Base-by-base conservation (phyloP, 2,888 invertebrate species). In the Slavum lentiscoides region DNA sequence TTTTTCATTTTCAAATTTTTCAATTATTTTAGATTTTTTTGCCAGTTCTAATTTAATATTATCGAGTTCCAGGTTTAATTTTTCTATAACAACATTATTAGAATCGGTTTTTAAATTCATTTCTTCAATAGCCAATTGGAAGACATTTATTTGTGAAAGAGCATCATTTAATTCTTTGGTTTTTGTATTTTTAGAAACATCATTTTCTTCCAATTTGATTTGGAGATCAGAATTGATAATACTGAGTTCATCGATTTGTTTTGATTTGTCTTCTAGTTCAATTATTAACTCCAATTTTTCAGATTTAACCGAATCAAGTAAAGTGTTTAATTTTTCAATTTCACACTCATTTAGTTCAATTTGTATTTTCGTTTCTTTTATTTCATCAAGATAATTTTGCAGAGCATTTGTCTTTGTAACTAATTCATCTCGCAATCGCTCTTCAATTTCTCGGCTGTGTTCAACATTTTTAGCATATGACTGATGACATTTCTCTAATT, bases 111-210 rank as follows among this genome's bases (percentile, higher is more conserved):
- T 70, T n/a, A 30, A 58, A 61, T 76, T 43, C 5, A 43, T 58
- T 39, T 75, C 75, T 23, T 67, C 55, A n/a, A 67, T 23, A 21
- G 13, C 5, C 21, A 23, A 69, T 77, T 77, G 53, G 17, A 70
- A 23, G 5, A n/a, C 37, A 39, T n/a, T 66, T 11, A 66, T 2
- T 70, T 77, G 59, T 7, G 55, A 37, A 62, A 11, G 43, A n/a
- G 21, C 19, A 80, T 39, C 23, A n/a, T 80, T 69, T 43, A 80
- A 58, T 49, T 72, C 80, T 64, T 80, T 80, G 13, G 64, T 70
- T 55, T 72, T 66, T 23, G 7, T 15, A 72, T 19, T 77, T 70
- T 69, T 53, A 61, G 43, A 59, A 23, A 23, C 8, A 30, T 30
- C 6, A 58, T 64, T 66, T 8, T 39, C 43, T 43, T 72, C 11